Evolutionary conservation across 2,113 vertebrate species (phyloP).

Genomic region (sheep (Ovis aries)): ARS-UI_Ramb_v3.0 NC_056060.1:45579001-45579500

Average conservation of each 20-base stretch:
- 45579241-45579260: not conserved
- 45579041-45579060: not conserved
- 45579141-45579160: not conserved
- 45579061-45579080: not conserved
- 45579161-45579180: not conserved
- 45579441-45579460: not conserved
- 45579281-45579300: not conserved
- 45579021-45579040: not conserved
- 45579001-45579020: not conserved
- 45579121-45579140: not conserved
- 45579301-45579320: not conserved
- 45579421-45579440: not conserved
- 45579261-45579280: not conserved
- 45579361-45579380: not conserved
- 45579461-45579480: not conserved
- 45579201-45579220: not conserved
- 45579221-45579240: not conserved
- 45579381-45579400: not conserved
- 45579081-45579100: not conserved
- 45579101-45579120: constrained; percentile 8
- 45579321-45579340: not conserved
- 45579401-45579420: not conserved
- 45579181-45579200: not conserved
- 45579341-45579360: not conserved
- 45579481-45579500: not conserved